Evolutionary conservation across 64 coral and sea anemone species (phyloP).

Genomic region (Catalaphyllia jardinei): DNA sequence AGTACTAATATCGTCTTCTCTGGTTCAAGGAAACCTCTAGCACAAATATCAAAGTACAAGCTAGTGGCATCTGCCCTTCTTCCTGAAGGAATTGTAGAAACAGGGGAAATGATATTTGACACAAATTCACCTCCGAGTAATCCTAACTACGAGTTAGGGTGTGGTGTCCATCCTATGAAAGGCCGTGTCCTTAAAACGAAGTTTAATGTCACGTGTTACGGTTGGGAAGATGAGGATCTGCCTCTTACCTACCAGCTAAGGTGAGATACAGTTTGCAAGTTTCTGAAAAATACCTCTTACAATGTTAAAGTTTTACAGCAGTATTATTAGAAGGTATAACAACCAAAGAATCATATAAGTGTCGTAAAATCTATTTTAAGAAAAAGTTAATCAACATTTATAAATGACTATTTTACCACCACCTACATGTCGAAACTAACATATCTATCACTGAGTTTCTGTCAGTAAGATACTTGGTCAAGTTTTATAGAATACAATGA

Average conservation of each 20-base stretch:
- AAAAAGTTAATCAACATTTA: too few relatives aligned
- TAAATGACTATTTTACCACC: too few relatives aligned
- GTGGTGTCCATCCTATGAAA: background rate
- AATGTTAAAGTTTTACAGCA: too few relatives aligned
- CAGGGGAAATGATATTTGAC: constrained; percentile 2
- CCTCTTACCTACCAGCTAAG: background rate
- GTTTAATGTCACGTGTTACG: constrained; percentile 20
- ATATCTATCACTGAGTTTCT: too few relatives aligned
- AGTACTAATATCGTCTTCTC: background rate
- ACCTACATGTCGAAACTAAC: too few relatives aligned
- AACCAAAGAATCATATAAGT: too few relatives aligned
- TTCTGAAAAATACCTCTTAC: background rate
- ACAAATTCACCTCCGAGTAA: constrained; percentile 5
- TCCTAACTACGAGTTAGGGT: background rate
- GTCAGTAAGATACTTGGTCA: too few relatives aligned
- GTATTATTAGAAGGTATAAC: too few relatives aligned
- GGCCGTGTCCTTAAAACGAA: constrained; percentile 9
- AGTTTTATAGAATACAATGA: too few relatives aligned
- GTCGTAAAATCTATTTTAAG: too few relatives aligned
- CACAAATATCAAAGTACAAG: background rate
- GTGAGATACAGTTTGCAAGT: background rate
- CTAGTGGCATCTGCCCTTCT: background rate
- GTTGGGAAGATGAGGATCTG: constrained; percentile 41
- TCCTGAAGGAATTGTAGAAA: constrained; percentile 9
- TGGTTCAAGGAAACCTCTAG: background rate